phyloP scores from a whole-genome alignment of 2,797 vertebrate genomes.

The Macropodus opercularis region DNA sequence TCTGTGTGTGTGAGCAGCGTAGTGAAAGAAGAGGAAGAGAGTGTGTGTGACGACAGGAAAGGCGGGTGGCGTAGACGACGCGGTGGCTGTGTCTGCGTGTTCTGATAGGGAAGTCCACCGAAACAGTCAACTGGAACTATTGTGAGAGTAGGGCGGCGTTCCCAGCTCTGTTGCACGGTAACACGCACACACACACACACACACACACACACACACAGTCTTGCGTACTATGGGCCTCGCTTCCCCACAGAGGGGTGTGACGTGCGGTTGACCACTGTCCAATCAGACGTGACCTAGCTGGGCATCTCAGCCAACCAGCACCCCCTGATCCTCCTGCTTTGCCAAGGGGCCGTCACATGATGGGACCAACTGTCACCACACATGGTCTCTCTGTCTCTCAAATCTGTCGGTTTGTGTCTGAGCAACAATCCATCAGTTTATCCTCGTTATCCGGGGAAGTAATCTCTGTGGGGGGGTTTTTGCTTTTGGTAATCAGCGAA shows the following conservation, averaged over 20 bases:
- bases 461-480: neutral
- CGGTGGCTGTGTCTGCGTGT: conserved; percentile 12
- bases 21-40: conserved; percentile 41
- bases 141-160: conserved; percentile 8
- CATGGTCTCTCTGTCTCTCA: conserved; percentile 68
- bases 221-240: conserved; percentile 61
- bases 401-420: conserved; percentile 62
- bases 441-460: conserved; percentile 23
- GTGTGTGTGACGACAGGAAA: conserved; percentile 49
- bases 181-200: conserved; percentile 14
- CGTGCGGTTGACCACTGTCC: conserved; percentile 63
- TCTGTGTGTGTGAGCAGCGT: conserved; percentile 1
- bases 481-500: conserved; percentile 10
- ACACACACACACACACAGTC: conserved; percentile 32
- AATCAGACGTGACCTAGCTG: conserved; percentile 67
- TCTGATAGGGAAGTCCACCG: conserved; percentile 52
- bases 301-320: conserved; percentile 69
- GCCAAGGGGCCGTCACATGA: conserved; percentile 73
- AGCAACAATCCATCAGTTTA: conserved; percentile 54
- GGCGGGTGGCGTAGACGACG: conserved; percentile 30
- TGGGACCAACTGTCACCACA: conserved; percentile 79
- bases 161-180: conserved; percentile 3
- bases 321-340: conserved; percentile 55
- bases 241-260: conserved; percentile 71
- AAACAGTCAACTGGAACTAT: conserved; percentile 15